Evolutionary conservation across 2,888 invertebrate species (phyloP), one percentile per base, ranked within the genome.

Genomic region (Brenthis daphne): DNA sequence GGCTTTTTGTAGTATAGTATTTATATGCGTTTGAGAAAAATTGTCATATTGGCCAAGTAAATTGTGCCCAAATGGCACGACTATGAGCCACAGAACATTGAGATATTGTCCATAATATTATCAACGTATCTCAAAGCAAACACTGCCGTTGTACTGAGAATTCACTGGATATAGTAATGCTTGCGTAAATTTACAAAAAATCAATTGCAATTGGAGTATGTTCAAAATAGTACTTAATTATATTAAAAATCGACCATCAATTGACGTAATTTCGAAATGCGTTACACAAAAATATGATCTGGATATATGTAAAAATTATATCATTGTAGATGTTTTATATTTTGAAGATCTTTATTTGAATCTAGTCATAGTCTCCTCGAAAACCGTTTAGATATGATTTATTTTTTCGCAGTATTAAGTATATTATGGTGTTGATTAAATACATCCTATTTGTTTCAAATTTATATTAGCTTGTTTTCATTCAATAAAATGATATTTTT

Each of bases 351-450:
- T 72, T 67, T 63, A 64, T 57, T 67, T 67, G 33, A 77, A 70
- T 80, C 78, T 84, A 83, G 81, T 82, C 77, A 74, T 79, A 80
- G 77, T 76, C 76, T 80, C 73, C 81, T 82, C 73, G 69, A 75
- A 76, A 70, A 29, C 37, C 11, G 2, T 43, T 43, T 43, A 12
- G 6, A 29, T 16, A 12, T 12, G 33, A 24, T 57, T 51, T 54
- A 56, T 14, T 51, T 56, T 65, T 64, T n/a, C 48, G 29, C 48
- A 56, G 29, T 67, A 43, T 33, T 56, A 63, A 16, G 50, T 50
- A 33, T 60, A 5, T 13, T 54, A 11, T 29, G 29, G 1, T 8
- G 37, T 43, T 43, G 37, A 43, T 43, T 43, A 8, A 24, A 20
- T 51, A 16, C 48, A 48, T 51, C 43, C n/a, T 61, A 37, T 55